phyloP scores from a whole-genome alignment of 2,797 vertebrate genomes.

The Scolopax rusticola region DNA sequence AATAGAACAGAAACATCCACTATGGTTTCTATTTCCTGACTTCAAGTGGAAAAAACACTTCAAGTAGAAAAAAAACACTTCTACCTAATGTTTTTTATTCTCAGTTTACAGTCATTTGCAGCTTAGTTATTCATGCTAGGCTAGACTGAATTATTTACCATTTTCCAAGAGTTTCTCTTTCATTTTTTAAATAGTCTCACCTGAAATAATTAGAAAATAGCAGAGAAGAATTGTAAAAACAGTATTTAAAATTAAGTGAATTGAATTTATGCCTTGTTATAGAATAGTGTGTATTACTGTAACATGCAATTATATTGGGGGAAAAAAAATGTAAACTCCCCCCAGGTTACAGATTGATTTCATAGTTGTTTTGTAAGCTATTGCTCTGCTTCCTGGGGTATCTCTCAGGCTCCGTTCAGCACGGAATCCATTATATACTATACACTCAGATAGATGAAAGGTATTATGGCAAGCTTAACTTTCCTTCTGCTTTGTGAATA shows the following conservation, averaged over 20 bases:
- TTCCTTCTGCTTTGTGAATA: constrained; percentile 39
- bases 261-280: constrained; percentile 26
- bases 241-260: constrained; percentile 49
- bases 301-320: constrained; percentile 25
- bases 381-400: constrained; percentile 54
- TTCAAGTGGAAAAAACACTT: background rate
- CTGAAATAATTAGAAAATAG: constrained; percentile 62
- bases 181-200: background rate
- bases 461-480: constrained; percentile 48
- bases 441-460: constrained; percentile 32
- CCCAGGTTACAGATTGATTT: constrained; percentile 41
- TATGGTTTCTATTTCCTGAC: background rate
- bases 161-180: background rate
- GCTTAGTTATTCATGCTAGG: constrained; percentile 17
- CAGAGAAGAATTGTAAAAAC: constrained; percentile 29
- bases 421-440: constrained; percentile 2
- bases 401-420: background rate
- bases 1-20: background rate
- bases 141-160: constrained; percentile 15
- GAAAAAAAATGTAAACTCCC: constrained; percentile 23
- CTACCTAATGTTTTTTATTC: background rate
- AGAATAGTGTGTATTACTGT: background rate
- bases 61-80: background rate
- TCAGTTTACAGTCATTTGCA: constrained; percentile 7
- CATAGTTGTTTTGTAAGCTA: constrained; percentile 56